Percentiles rank a stretch among this genome's conserved stretches.
Conservation (phyloP, 2,113 vertebrate genomes). For the Corynorhinus townsendii region DNA sequence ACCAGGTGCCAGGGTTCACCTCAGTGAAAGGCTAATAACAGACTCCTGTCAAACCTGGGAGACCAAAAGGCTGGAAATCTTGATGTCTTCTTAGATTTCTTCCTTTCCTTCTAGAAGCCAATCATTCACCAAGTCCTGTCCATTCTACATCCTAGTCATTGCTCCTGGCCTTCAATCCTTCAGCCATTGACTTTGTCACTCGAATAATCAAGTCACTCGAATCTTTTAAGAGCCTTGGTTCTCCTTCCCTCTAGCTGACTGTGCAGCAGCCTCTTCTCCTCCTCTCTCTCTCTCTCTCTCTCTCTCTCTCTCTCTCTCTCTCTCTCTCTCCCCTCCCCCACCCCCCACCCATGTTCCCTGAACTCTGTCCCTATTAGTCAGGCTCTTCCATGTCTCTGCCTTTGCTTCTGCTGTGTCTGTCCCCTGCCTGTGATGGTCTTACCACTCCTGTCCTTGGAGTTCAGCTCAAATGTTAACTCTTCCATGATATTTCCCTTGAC, state of each 20-base stretch:
- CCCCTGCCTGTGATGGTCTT: not conserved
- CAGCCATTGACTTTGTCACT: not conserved
- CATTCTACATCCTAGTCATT: not conserved
- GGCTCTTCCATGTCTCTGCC: not conserved
- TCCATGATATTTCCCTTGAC: not conserved
- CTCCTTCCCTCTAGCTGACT: not conserved
- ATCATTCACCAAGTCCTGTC: too few relatives aligned
- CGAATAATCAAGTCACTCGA: not conserved
- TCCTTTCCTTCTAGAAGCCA: not conserved
- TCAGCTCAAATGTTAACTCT: not conserved
- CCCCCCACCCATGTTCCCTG: not conserved
- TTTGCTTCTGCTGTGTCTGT: not conserved
- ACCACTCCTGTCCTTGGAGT: not conserved
- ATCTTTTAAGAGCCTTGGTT: not conserved
- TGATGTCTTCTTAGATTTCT: not conserved
- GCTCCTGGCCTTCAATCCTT: not conserved
- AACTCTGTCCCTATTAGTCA: not conserved
- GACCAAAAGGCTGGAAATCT: not conserved
- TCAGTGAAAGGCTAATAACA: not conserved
- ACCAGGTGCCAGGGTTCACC: not conserved
- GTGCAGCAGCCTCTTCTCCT: not conserved
- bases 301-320: too few relatives aligned
- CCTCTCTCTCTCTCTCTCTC: too few relatives aligned
- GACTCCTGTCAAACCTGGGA: not conserved
- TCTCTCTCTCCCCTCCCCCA: too few relatives aligned